A percentile compares a stretch with the other conserved stretches of the same genome.
Evolutionary conservation across 2,797 vertebrate genomes (phyloP).

Genomic region (Chaetodon trifasciatus): DNA sequence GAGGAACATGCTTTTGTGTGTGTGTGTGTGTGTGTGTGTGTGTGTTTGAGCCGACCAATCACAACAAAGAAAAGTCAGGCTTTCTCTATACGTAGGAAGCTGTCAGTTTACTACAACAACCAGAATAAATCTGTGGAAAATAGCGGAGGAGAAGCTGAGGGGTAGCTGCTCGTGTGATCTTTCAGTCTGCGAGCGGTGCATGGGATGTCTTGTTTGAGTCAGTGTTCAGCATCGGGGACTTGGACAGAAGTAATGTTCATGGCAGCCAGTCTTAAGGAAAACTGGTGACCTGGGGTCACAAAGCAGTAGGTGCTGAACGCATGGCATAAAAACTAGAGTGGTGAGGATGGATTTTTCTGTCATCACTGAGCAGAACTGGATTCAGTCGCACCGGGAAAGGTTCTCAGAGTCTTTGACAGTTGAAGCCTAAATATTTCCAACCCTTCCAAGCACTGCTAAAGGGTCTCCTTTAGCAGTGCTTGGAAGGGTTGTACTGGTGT

Average conservation of each 20-base stretch:
- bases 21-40: conserved; percentile 5
- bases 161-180: conserved; percentile 17
- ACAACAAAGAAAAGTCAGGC: conserved; percentile 29
- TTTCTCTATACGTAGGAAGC: conserved; percentile 29
- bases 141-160: conserved; percentile 15
- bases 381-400: neutral
- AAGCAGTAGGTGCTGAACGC: neutral
- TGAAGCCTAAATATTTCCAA: conserved; percentile 19
- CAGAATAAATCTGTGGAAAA: conserved; percentile 20
- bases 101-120: conserved; percentile 35
- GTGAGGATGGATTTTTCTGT: neutral
- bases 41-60: conserved; percentile 35
- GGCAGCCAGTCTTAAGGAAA: neutral
- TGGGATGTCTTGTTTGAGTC: conserved; percentile 25
- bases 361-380: neutral
- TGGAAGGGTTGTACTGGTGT: too few relatives aligned
- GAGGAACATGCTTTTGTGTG: conserved; percentile 2
- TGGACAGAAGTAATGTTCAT: neutral
- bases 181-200: conserved; percentile 8
- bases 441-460: too few relatives aligned
- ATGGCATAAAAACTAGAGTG: neutral
- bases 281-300: conserved; percentile 18
- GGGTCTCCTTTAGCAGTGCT: neutral
- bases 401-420: neutral
- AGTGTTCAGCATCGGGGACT: conserved; percentile 14